Base-by-base conservation (phyloP, 1,140 invertebrate genomes). In the Drosophila arizonae region DNA sequence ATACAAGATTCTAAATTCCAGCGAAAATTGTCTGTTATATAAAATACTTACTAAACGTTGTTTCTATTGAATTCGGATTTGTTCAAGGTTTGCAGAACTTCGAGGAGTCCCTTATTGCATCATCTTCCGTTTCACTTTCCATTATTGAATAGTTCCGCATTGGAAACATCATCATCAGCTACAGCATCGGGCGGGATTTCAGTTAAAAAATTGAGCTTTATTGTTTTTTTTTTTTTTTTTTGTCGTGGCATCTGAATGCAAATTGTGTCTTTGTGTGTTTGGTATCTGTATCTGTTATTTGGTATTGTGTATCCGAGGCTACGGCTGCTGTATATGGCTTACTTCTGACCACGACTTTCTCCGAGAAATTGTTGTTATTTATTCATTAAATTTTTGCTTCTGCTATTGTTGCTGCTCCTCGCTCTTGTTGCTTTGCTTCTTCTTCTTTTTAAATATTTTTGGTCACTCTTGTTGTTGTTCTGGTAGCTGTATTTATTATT, bases 371-470 rank as follows among this genome's bases (percentile, higher is more conserved):
- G 79, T 69, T 81, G 79, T 82, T 87, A 87, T 87, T 87, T 87
- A 87, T 87, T 87, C 79, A 87, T 87, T 88, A 82, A 88, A 87
- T 82, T 87, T 87, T 88, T 82, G 76, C 77, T 68, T 76, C 73
- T 77, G 69, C 69, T 74, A 69, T 73, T 81, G 77, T 64, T 72
- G 74, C 56, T 73, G 65, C 69, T 70, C 57, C 58, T 66, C 60
- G 65, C 61, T 52, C 56, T 67, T 75, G 72, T 73, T 68, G 69
- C 70, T 58, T 52, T 74, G 77, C 41, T 68, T 63, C 70, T 68
- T 55, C 45, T 56, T 75, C 41, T 60, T 36, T 52, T 33, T 65
- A 0, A 24, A 24, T 24, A n/a, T 45, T 45, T 45, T 24, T 50
- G 8, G 24, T 11, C 9, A 46, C 15, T 57, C 24, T 36, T 66